Base-by-base conservation (phyloP, 1,140 invertebrate species). In the Pectinophora gossypiella region DNA sequence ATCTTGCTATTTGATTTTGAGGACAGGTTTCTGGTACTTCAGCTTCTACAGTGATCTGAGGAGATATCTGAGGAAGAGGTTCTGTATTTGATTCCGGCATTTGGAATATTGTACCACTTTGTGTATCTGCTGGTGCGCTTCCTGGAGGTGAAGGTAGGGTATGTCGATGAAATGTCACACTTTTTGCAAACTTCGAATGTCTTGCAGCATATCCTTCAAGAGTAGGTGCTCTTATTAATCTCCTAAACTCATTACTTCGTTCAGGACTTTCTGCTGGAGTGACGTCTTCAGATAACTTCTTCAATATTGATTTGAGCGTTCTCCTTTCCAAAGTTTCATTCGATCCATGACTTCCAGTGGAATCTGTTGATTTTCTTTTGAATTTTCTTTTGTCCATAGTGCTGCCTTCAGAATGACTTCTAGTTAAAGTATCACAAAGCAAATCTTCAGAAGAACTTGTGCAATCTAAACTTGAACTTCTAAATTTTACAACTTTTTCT, bases 151-250 rank as follows among this genome's bases (percentile, higher is more conserved):
- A 95, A 58, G 93, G 93, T 68, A 96, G 88, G 51, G 94, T 95
- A 76, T 94, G 93, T 56, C 94, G 89, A 80, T 96, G 94, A 86
- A 96, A 96, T 47, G 95, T 96, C 46, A 96, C 94, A 84, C 95
- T 95, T 89, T 96, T 96, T 27, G 94, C 91, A 72, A 96, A 91
- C 78, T 96, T 96, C 51, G 94, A 94, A 81, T 96, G 95, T 72
- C 95, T 89, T 22, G 94, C 95, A 18, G 94, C 95, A 81, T 95
- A 96, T 40, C 95, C 95, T 88, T 95, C 93, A 53, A 96, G 89
- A 38, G 95, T 96, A 44, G 93, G 95, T 23, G 94, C 94, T 64
- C 92, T 85, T 87, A 95, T 93, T 23, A 95, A 78, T 64, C 89
- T 92, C 56, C 82, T 89, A 32, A 93, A 85, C 70, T 93, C 91